Percentiles rank a stretch among this genome's conserved stretches.
Conservation (phyloP, 1,140 invertebrate species). For the Leptonema lineaticorne region DNA sequence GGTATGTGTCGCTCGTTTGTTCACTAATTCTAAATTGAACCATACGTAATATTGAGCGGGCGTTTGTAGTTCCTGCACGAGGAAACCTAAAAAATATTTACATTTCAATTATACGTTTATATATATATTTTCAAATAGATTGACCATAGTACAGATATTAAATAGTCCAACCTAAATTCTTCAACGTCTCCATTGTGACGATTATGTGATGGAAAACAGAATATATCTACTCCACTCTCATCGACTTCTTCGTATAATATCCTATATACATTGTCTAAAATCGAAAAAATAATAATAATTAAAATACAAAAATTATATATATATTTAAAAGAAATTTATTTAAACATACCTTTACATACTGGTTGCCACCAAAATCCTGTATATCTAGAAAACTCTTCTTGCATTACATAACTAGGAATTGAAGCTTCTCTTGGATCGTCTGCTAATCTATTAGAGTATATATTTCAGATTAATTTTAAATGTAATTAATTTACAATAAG, state of each 20-base stretch:
- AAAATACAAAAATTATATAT: background rate
- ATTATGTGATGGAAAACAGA: conserved; percentile 82
- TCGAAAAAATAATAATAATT: background rate
- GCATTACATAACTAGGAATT: conserved; percentile 94
- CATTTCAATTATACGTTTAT: too few relatives aligned
- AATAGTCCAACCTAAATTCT: conserved; percentile 64
- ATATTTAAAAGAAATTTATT: conserved; percentile 7
- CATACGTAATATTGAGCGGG: conserved; percentile 84
- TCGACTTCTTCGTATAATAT: conserved; percentile 97
- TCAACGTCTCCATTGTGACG: conserved; percentile 77
- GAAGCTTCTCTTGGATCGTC: conserved; percentile 89
- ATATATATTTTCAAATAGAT: background rate
- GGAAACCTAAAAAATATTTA: conserved; percentile 70
- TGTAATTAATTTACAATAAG: background rate
- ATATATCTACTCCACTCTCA: conserved; percentile 89
- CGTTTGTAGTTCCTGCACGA: conserved; percentile 85
- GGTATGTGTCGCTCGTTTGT: conserved; percentile 52
- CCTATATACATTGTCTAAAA: conserved; percentile 72
- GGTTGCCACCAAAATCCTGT: conserved; percentile 98
- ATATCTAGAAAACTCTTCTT: conserved; percentile 96
- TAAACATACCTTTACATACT: conserved; percentile 62
- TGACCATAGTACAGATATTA: background rate
- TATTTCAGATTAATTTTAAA: background rate
- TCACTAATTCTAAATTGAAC: conserved; percentile 73
- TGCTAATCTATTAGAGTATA: conserved; percentile 57